Percentiles rank a stretch among this genome's conserved stretches.
Evolutionary conservation across 2,888 invertebrate species (phyloP).

Genomic region (Polyploca ridens): DNA sequence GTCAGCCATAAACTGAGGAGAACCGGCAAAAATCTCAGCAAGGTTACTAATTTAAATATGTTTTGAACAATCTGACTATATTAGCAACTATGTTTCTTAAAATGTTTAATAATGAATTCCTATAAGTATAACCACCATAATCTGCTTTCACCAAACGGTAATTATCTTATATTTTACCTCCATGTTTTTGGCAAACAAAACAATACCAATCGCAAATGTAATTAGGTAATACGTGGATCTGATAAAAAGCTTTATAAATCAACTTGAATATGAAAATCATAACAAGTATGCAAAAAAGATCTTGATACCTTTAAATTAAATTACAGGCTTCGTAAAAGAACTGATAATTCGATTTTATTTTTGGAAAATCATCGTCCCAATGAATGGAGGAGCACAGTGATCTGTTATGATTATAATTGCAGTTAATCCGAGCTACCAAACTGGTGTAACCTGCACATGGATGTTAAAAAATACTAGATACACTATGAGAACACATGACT

Average conservation of each 20-base stretch:
- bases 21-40: too few relatives aligned
- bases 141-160: too few relatives aligned
- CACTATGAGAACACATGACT: background rate
- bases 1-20: too few relatives aligned
- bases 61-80: too few relatives aligned
- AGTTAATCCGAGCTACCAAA: constrained; percentile 20
- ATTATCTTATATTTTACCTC: background rate
- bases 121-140: too few relatives aligned
- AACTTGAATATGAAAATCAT: background rate
- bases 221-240: background rate
- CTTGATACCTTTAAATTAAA: constrained; percentile 1
- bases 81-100: too few relatives aligned
- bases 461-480: background rate
- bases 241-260: background rate
- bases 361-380: background rate
- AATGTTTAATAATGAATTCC: too few relatives aligned
- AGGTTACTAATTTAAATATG: too few relatives aligned
- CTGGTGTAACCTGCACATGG: constrained; percentile 18
- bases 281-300: background rate
- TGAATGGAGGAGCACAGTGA: background rate
- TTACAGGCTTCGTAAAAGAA: background rate
- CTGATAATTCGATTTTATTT: constrained; percentile 5
- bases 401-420: constrained; percentile 17
- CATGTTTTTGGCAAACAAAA: background rate
- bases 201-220: too few relatives aligned